A percentile compares a stretch with the other conserved stretches of the same genome.
Evolutionary conservation across 1,140 invertebrate species (phyloP).

Genomic region (Medauroidea extradentata): DNA sequence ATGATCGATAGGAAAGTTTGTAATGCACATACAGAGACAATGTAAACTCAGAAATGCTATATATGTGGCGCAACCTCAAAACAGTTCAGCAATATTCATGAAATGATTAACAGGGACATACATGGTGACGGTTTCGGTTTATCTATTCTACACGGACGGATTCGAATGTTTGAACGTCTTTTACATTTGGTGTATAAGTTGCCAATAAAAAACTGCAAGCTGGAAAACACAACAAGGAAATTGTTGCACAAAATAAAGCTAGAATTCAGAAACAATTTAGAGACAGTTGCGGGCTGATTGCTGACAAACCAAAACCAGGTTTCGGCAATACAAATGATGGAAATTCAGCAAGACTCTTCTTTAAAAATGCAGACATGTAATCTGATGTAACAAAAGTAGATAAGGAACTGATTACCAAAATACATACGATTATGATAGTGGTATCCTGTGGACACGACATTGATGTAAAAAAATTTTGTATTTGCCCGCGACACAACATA

Average conservation of each 20-base stretch:
- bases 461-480: constrained; percentile 25
- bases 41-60: constrained; percentile 9
- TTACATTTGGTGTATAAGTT: constrained; percentile 36
- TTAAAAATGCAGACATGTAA: constrained; percentile 6
- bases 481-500: constrained; percentile 26
- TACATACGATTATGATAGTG: constrained; percentile 8
- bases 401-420: constrained; percentile 16
- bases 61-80: constrained; percentile 12
- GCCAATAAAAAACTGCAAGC: constrained; percentile 27
- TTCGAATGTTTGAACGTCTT: constrained; percentile 35
- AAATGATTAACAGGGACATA: constrained; percentile 2
- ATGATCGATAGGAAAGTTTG: constrained; percentile 22
- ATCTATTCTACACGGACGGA: constrained; percentile 37
- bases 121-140: constrained; percentile 30
- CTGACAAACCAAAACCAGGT: constrained; percentile 18
- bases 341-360: constrained; percentile 18
- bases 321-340: constrained; percentile 22
- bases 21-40: constrained; percentile 11
- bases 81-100: not conserved
- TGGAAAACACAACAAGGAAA: constrained; percentile 24
- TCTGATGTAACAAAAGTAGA: constrained; percentile 16
- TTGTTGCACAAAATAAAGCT: constrained; percentile 17
- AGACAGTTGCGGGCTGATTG: constrained; percentile 10
- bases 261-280: constrained; percentile 18
- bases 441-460: constrained; percentile 22